A percentile compares a stretch with the other conserved stretches of the same genome.
Evolutionary conservation across 2,888 invertebrate species (phyloP).

Genomic region (Perizoma flavofasciatum): DNA sequence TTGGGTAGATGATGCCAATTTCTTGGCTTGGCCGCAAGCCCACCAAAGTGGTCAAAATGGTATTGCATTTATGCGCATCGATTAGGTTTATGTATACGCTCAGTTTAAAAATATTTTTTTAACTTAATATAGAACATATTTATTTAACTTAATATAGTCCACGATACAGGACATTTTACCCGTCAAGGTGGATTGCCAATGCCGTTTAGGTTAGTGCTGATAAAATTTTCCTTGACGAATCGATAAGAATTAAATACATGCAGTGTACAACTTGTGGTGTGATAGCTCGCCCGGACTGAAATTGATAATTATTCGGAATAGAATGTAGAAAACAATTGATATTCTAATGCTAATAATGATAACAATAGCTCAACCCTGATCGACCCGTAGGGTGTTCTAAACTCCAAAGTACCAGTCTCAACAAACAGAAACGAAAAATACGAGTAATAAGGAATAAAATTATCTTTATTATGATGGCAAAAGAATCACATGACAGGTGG

Average conservation of each 20-base stretch:
- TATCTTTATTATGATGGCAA: constrained; percentile 22
- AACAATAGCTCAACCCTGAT: too few relatives aligned
- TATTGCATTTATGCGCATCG: constrained; percentile 24
- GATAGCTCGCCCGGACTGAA: neutral
- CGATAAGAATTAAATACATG: constrained; percentile 5
- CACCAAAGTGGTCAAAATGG: constrained; percentile 26
- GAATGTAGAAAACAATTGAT: too few relatives aligned
- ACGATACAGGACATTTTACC: neutral
- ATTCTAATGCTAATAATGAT: too few relatives aligned
- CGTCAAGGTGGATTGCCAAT: neutral
- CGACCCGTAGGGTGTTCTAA: too few relatives aligned
- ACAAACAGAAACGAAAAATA: too few relatives aligned
- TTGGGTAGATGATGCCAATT: constrained; percentile 39
- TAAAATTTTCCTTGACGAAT: constrained; percentile 18
- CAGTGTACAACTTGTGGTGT: neutral
- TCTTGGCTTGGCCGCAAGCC: constrained; percentile 36
- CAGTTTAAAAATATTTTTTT: constrained; percentile 1
- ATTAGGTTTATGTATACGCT: constrained; percentile 15
- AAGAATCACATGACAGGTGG: constrained; percentile 64
- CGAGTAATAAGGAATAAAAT: too few relatives aligned
- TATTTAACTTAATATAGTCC: neutral
- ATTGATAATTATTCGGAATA: too few relatives aligned
- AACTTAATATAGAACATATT: too few relatives aligned
- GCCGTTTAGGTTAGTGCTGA: constrained; percentile 12
- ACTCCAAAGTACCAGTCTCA: too few relatives aligned